Conservation (phyloP, 2,888 invertebrate species). For the Plemyria rubiginata region DNA sequence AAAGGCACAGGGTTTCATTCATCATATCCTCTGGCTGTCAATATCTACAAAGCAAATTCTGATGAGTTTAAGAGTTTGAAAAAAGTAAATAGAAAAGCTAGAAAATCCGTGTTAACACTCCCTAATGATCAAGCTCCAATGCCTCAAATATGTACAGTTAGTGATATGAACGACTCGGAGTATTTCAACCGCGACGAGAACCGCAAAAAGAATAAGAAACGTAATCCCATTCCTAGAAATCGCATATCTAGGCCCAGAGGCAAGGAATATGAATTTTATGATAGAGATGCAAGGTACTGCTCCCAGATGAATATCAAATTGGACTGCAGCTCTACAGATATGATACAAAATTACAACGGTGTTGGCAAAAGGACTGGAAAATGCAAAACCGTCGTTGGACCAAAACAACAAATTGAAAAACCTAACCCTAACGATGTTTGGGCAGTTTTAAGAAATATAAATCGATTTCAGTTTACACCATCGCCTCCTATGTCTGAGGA, state of each 20-base stretch:
- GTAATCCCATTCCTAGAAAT: slow-evolving; percentile 43
- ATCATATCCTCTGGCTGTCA: slow-evolving; percentile 64
- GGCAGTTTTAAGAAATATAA: slow-evolving; percentile 70
- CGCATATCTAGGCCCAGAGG: slow-evolving; percentile 47
- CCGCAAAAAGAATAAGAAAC: slow-evolving; percentile 56
- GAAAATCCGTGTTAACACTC: slow-evolving; percentile 71
- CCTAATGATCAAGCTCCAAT: slow-evolving; percentile 59
- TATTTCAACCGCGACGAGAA: slow-evolving; percentile 54
- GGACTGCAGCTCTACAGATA: slow-evolving; percentile 65
- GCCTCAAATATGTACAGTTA: slow-evolving; percentile 66
- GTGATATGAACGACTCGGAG: slow-evolving; percentile 75
- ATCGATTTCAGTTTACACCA: slow-evolving; percentile 66
- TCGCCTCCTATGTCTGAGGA: slow-evolving; percentile 68
- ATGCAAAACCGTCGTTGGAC: slow-evolving; percentile 29
- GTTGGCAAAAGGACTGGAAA: slow-evolving; percentile 38
- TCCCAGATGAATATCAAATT: slow-evolving; percentile 60
- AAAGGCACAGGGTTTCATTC: slow-evolving; percentile 55
- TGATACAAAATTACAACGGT: slow-evolving; percentile 55
- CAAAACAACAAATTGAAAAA: slow-evolving; percentile 38
- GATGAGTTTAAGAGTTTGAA: slow-evolving; percentile 64
- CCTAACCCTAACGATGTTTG: slow-evolving; percentile 64
- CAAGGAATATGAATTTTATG: slow-evolving; percentile 57
- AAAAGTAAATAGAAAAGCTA: slow-evolving; percentile 57
- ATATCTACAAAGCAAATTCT: slow-evolving; percentile 72
- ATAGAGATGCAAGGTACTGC: slow-evolving; percentile 62